Evolutionary conservation across 2,797 vertebrate species (phyloP).

Genomic region (Urosaurus nigricauda): DNA sequence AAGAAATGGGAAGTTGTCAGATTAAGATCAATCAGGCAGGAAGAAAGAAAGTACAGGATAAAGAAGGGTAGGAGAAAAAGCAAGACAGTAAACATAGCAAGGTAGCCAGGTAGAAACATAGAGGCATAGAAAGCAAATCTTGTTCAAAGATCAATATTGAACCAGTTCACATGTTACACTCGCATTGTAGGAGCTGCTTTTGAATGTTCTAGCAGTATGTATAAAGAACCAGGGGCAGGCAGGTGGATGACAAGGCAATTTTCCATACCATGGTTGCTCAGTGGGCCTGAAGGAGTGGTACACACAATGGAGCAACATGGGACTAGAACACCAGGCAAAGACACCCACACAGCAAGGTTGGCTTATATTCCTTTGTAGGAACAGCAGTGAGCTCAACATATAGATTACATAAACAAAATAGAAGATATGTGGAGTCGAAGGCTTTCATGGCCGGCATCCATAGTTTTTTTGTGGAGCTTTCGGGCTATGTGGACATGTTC

Average conservation of each 20-base stretch:
- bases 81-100: not conserved
- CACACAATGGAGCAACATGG: not conserved
- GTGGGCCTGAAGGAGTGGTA: too few species aligned
- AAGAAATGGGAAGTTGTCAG: constrained; percentile 16
- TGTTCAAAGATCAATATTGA: not conserved
- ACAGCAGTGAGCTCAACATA: not conserved
- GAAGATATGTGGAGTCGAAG: too few species aligned
- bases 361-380: not conserved
- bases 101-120: not conserved
- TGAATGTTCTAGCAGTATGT: not conserved
- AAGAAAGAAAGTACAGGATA: not conserved
- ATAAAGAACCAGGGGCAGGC: not conserved
- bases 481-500: too few species aligned
- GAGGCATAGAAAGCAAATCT: not conserved
- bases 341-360: not conserved
- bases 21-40: not conserved
- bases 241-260: not conserved
- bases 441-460: too few species aligned
- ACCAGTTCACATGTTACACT: not conserved
- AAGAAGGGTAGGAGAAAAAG: not conserved
- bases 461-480: too few species aligned
- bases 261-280: not conserved
- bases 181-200: not conserved
- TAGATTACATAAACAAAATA: not conserved
- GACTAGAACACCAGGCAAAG: not conserved